These are phyloP conservation scores for Eretmocerus hayati DNA, from an alignment of 2,888 invertebrate genomes.

Conservation along the genomic window DNA sequence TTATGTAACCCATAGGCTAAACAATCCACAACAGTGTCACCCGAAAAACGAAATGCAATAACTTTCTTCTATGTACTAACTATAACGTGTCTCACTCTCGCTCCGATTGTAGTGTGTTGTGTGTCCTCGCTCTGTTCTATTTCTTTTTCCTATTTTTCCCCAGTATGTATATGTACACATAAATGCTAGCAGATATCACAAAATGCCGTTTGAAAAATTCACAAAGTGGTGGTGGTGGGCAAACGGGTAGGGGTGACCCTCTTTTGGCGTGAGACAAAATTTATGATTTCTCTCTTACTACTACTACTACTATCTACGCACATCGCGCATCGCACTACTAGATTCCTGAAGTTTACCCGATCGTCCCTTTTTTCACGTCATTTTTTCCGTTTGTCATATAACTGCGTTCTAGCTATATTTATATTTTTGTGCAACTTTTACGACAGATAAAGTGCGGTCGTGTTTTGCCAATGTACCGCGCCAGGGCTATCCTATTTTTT, in stretches of 20 bases:
- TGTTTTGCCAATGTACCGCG: too few species aligned
- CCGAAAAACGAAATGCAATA: slow-evolving; percentile 25
- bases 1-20: slow-evolving; percentile 22
- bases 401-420: slow-evolving; percentile 15
- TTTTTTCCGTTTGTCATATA: slow-evolving; percentile 15
- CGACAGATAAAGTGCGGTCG: slow-evolving; percentile 9
- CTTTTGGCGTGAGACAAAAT: slow-evolving; percentile 26
- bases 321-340: not conserved
- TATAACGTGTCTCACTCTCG: not conserved
- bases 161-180: slow-evolving; percentile 10
- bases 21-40: slow-evolving; percentile 26
- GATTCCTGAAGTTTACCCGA: slow-evolving; percentile 20
- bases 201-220: slow-evolving; percentile 37
- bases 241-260: too few species aligned
- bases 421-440: slow-evolving; percentile 12
- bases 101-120: not conserved
- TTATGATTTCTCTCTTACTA: slow-evolving; percentile 21
- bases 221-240: slow-evolving; percentile 24
- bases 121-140: slow-evolving; percentile 8
- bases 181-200: slow-evolving; percentile 29
- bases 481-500: too few species aligned
- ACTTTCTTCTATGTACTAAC: slow-evolving; percentile 2
- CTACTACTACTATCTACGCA: too few species aligned
- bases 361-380: not conserved
- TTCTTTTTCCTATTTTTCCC: slow-evolving; percentile 11